Percentiles rank a stretch among this genome's conserved stretches.
These are phyloP conservation scores for Penaeus chinensis DNA, from an alignment of 1,140 invertebrate genomes.

Conservation along the genomic window DNA sequence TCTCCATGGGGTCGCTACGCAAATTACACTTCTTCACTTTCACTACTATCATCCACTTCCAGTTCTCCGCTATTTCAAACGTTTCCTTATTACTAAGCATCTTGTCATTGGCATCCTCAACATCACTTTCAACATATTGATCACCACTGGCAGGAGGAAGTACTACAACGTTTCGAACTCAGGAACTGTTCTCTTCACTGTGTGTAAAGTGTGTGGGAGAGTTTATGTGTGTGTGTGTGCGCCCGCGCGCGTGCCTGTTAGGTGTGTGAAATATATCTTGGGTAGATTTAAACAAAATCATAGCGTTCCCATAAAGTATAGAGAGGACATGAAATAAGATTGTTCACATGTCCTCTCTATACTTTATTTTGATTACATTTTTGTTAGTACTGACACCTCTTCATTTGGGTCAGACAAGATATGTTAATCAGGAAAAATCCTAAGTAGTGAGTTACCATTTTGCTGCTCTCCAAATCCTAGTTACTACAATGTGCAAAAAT, in stretches of 20 bases:
- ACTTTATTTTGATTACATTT: not conserved
- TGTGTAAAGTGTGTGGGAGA: not conserved
- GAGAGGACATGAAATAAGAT: too few relatives aligned
- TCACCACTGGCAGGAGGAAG: slow-evolving; percentile 1
- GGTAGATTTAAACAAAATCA: not conserved
- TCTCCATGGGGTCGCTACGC: not conserved
- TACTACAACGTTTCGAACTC: not conserved
- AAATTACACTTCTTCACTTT: not conserved
- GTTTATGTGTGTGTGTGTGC: not conserved
- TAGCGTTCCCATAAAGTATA: not conserved
- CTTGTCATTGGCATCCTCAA: slow-evolving; percentile 7
- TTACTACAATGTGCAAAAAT: too few relatives aligned
- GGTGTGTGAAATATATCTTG: not conserved
- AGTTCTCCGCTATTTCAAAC: slow-evolving; percentile 5
- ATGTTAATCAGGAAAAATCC: not conserved
- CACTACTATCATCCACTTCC: not conserved
- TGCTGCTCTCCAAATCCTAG: too few relatives aligned
- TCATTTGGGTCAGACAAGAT: not conserved
- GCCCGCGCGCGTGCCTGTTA: too few relatives aligned
- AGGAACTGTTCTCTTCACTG: not conserved
- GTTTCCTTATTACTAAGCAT: slow-evolving; percentile 5
- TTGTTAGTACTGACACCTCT: not conserved
- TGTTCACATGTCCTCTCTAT: not conserved
- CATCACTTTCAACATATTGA: not conserved
- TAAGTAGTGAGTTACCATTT: not conserved